A percentile compares a stretch with the other conserved stretches of the same genome.
These are phyloP conservation scores for Orchesellides sinensis DNA, from an alignment of 2,888 invertebrate genomes.

Conservation along the genomic window DNA sequence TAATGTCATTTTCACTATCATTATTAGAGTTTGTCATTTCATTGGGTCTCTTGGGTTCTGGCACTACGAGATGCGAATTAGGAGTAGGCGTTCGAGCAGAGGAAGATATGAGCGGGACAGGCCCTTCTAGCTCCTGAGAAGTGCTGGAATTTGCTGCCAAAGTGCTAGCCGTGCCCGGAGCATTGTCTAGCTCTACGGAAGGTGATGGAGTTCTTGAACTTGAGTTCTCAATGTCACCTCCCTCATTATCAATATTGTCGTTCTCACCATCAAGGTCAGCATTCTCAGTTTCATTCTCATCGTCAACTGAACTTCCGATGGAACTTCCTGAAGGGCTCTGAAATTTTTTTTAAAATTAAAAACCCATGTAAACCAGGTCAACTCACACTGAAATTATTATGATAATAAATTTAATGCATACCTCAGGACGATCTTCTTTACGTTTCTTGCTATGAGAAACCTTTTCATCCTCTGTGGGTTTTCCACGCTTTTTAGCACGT, in stretches of 20 bases:
- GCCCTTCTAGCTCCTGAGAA: conserved; percentile 38
- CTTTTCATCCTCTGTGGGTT: conserved; percentile 78
- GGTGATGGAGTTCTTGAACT: conserved; percentile 75
- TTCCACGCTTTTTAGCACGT: conserved; percentile 72
- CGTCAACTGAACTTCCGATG: conserved; percentile 89
- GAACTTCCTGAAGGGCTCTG: conserved; percentile 89
- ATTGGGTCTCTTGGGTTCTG: conserved; percentile 70
- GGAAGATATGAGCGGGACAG: conserved; percentile 59
- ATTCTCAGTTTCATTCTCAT: conserved; percentile 77
- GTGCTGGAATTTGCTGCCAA: conserved; percentile 23
- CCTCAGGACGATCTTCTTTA: conserved; percentile 81
- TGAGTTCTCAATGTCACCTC: conserved; percentile 72
- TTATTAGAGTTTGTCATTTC: conserved; percentile 38
- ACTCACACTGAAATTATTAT: conserved; percentile 5
- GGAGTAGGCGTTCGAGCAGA: conserved; percentile 62
- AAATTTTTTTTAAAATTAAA: too few relatives aligned
- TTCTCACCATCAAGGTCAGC: conserved; percentile 68
- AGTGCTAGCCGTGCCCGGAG: conserved; percentile 59
- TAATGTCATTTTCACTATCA: conserved; percentile 42
- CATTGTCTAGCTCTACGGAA: conserved; percentile 65
- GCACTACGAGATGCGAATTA: conserved; percentile 65
- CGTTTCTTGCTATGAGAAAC: conserved; percentile 81
- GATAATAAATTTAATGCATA: too few relatives aligned
- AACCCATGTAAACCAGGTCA: background rate
- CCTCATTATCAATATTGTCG: conserved; percentile 73